Percentiles rank a stretch among this genome's conserved stretches.
Conservation (phyloP, 2,888 invertebrate species). For the Euplagia quadripunctaria region DNA sequence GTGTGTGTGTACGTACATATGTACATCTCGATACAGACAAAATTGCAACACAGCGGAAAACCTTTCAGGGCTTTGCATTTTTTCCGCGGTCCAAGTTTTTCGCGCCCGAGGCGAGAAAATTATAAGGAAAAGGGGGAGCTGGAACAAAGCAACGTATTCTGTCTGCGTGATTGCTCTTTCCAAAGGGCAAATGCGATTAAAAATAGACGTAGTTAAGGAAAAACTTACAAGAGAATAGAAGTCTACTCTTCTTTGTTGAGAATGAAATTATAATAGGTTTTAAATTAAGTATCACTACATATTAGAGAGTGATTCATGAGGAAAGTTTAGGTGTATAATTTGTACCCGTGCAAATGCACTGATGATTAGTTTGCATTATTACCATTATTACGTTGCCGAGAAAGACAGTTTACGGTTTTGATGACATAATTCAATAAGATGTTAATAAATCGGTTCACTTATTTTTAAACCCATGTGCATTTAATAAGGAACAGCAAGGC, state of each 20-base stretch:
- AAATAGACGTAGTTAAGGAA: slow-evolving; percentile 22
- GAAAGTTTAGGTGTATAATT: too few species aligned
- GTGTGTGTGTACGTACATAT: slow-evolving; percentile 8
- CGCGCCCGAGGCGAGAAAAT: slow-evolving; percentile 68
- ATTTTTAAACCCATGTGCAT: too few species aligned
- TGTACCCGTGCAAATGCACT: too few species aligned
- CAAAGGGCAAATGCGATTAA: slow-evolving; percentile 54
- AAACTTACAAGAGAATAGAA: too few species aligned
- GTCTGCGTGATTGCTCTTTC: slow-evolving; percentile 72
- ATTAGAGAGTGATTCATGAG: too few species aligned
- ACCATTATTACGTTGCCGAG: neutral
- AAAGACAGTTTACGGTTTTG: too few species aligned
- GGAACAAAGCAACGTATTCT: slow-evolving; percentile 63
- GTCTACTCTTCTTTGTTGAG: too few species aligned
- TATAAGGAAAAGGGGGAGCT: slow-evolving; percentile 66
- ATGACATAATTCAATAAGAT: too few species aligned
- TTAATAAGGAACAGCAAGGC: too few species aligned
- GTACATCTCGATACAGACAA: slow-evolving; percentile 36
- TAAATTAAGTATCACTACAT: too few species aligned
- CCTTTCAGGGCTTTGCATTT: slow-evolving; percentile 66
- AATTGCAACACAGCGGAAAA: slow-evolving; percentile 50
- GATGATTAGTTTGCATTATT: neutral
- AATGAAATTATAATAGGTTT: neutral
- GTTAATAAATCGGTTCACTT: too few species aligned
- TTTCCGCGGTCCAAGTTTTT: slow-evolving; percentile 57